Percentiles rank a stretch among this genome's conserved stretches.
These are phyloP conservation scores for Euclidia mi DNA, from an alignment of 2,888 invertebrate species.

Conservation along the genomic window DNA sequence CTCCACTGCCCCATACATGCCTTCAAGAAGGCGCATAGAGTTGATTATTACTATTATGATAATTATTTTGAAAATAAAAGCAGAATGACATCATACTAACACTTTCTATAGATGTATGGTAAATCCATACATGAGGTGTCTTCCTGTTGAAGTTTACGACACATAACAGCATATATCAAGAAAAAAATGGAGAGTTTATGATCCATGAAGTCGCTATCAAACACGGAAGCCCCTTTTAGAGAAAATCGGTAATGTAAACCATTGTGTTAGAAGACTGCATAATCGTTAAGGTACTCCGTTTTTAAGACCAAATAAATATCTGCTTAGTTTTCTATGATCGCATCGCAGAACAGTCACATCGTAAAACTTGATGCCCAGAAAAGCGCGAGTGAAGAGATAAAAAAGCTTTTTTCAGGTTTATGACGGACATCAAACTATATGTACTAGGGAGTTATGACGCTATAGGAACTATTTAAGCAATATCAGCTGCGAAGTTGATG, in stretches of 20 bases:
- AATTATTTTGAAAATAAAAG: no score
- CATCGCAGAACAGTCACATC: slow-evolving; percentile 33
- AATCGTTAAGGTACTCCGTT: slow-evolving; percentile 16
- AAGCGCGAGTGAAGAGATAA: slow-evolving; percentile 42
- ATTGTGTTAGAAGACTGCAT: slow-evolving; percentile 12
- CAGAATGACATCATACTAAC: no score
- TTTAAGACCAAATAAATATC: slow-evolving; percentile 33
- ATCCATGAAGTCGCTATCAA: slow-evolving; percentile 3
- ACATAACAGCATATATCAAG: background rate
- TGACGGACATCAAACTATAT: slow-evolving; percentile 51
- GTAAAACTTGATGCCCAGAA: slow-evolving; percentile 52
- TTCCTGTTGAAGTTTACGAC: no score
- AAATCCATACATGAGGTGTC: no score
- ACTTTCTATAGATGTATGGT: no score
- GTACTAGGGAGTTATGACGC: slow-evolving; percentile 50
- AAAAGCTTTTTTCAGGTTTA: slow-evolving; percentile 53
- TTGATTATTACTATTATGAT: no score
- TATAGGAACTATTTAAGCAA: slow-evolving; percentile 24
- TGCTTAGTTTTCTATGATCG: slow-evolving; percentile 46
- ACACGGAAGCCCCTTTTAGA: background rate
- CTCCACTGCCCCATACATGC: no score
- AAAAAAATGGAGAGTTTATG: background rate
- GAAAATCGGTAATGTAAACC: slow-evolving; percentile 18
- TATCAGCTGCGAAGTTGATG: background rate
- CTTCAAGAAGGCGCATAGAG: no score